These are phyloP conservation scores for Nothocercus julius DNA, from an alignment of 2,113 vertebrate species.

Conservation along the genomic window DNA sequence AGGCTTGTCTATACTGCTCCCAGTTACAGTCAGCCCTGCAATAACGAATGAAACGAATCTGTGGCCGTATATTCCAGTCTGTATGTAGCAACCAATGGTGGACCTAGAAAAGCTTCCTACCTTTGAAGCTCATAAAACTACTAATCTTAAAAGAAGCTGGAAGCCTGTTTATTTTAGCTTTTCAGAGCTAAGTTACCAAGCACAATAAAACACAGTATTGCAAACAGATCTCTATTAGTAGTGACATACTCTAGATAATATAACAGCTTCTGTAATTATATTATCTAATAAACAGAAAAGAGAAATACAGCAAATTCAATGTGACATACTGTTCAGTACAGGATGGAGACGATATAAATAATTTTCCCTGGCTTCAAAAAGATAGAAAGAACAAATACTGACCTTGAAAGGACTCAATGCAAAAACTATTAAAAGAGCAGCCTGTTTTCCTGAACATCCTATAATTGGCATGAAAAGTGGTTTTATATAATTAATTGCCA, in stretches of 20 bases:
- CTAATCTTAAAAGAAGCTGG: too few species aligned
- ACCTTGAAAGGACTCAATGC: background rate
- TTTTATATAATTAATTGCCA: background rate
- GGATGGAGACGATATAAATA: background rate
- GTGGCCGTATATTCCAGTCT: background rate
- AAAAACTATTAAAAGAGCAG: background rate
- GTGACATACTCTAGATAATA: background rate
- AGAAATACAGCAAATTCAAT: background rate
- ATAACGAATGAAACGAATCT: background rate
- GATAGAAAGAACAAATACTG: background rate
- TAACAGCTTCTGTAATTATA: background rate
- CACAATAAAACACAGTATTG: background rate
- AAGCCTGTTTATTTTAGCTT: background rate
- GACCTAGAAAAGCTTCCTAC: background rate
- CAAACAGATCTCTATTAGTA: background rate
- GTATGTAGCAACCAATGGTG: background rate
- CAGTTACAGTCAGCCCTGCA: background rate
- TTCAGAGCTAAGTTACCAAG: background rate
- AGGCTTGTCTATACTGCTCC: background rate
- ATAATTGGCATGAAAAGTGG: background rate
- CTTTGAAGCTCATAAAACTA: background rate
- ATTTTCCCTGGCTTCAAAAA: background rate
- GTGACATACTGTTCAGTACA: background rate
- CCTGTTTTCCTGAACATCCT: background rate
- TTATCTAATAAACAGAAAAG: background rate